Evolutionary conservation across 2,113 vertebrate species (phyloP).

Genomic region (Craseonycteris thonglongyai): DNA sequence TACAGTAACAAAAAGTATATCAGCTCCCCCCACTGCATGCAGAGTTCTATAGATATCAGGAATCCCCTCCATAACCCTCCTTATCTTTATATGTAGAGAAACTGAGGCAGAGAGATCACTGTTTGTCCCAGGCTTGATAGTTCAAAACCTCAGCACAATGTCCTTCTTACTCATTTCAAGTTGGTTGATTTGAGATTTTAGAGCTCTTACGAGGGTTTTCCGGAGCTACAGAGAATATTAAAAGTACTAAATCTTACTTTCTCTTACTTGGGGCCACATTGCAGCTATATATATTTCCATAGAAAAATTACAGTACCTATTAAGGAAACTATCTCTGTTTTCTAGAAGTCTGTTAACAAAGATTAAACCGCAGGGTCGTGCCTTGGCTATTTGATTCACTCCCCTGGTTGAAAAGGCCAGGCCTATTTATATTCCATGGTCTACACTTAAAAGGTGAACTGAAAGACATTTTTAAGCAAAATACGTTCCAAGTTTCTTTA

Average conservation of each 20-base stretch:
- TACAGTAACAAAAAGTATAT: no score
- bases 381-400: slow-evolving; percentile 65
- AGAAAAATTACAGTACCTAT: slow-evolving; percentile 39
- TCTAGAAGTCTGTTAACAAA: slow-evolving; percentile 70
- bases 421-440: slow-evolving; percentile 67
- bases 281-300: slow-evolving; percentile 33
- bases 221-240: slow-evolving; percentile 53
- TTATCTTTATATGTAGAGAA: not conserved
- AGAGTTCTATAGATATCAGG: no score
- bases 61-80: no score
- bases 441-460: slow-evolving; percentile 74
- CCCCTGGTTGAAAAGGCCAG: slow-evolving; percentile 58
- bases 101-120: not conserved
- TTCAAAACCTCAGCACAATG: not conserved
- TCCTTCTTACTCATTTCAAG: not conserved
- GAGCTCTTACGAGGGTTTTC: slow-evolving; percentile 1
- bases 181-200: not conserved
- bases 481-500: not conserved
- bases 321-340: slow-evolving; percentile 68
- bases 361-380: slow-evolving; percentile 63
- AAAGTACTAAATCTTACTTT: slow-evolving; percentile 69
- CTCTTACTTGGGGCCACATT: slow-evolving; percentile 31
- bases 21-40: no score
- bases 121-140: not conserved
- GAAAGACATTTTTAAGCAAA: slow-evolving; percentile 69